phyloP scores from a whole-genome alignment of 2,888 invertebrate species.

The Orthosia cruda region DNA sequence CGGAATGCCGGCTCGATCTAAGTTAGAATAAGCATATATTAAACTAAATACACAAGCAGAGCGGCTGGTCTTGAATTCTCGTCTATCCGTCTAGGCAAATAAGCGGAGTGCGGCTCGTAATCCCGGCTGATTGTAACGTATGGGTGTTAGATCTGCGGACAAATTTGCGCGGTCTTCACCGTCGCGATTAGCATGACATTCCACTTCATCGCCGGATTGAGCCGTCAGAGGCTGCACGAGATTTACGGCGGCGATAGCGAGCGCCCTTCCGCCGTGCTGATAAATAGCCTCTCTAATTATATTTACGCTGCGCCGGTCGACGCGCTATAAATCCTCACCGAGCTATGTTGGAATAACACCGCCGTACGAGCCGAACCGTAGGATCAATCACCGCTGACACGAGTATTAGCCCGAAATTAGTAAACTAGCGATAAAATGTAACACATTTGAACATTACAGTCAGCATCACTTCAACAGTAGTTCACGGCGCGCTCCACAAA shows the following conservation, averaged over 20 bases:
- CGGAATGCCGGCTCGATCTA: slow-evolving; percentile 36
- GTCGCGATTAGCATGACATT: slow-evolving; percentile 79
- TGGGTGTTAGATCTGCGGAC: slow-evolving; percentile 73
- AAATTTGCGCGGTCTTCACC: slow-evolving; percentile 75
- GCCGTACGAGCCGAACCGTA: slow-evolving; percentile 76
- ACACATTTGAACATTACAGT: slow-evolving; percentile 75
- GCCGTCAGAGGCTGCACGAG: slow-evolving; percentile 85
- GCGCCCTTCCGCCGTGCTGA: slow-evolving; percentile 90
- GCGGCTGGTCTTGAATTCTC: slow-evolving; percentile 17
- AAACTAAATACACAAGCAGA: slow-evolving; percentile 21
- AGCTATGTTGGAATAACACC: slow-evolving; percentile 87
- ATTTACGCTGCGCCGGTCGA: slow-evolving; percentile 90
- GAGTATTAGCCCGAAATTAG: slow-evolving; percentile 83
- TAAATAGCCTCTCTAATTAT: slow-evolving; percentile 91
- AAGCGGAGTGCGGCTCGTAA: slow-evolving; percentile 47
- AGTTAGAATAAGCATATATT: slow-evolving; percentile 49
- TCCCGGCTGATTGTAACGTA: slow-evolving; percentile 81
- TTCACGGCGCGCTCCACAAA: slow-evolving; percentile 63
- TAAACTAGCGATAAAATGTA: slow-evolving; percentile 79
- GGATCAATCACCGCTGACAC: slow-evolving; percentile 82
- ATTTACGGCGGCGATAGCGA: slow-evolving; percentile 88
- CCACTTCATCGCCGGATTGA: slow-evolving; percentile 87
- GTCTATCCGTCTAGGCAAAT: slow-evolving; percentile 48
- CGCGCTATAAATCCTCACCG: slow-evolving; percentile 86
- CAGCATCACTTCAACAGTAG: slow-evolving; percentile 61